These are phyloP conservation scores for Diachasma alloeum DNA, from an alignment of 1,140 invertebrate species.

Conservation along the genomic window DNA sequence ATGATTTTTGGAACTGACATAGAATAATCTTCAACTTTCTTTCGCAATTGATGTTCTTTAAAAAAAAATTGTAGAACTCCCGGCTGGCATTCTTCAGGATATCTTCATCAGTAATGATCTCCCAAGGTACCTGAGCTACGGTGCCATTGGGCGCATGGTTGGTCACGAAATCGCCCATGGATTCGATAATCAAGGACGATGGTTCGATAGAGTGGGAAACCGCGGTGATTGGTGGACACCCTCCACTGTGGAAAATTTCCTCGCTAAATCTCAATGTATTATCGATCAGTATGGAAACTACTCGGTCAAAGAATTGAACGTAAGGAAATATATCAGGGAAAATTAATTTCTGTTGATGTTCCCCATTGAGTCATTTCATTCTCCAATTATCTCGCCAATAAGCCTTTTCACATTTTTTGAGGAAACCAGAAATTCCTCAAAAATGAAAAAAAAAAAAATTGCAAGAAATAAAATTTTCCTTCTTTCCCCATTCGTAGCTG, in stretches of 20 bases:
- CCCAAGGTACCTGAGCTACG: constrained; percentile 91
- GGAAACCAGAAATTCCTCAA: no score
- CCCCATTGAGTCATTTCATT: no score
- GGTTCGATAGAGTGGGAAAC: constrained; percentile 91
- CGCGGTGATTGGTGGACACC: constrained; percentile 85
- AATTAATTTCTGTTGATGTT: no score
- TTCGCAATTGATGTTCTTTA: background rate
- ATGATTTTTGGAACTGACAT: no score
- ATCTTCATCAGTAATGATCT: constrained; percentile 84
- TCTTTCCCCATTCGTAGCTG: constrained; percentile 66
- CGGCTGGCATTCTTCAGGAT: constrained; percentile 90
- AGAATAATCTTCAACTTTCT: background rate
- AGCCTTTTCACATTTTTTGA: no score
- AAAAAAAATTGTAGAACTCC: constrained; percentile 65
- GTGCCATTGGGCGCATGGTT: constrained; percentile 91
- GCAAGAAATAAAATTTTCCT: no score
- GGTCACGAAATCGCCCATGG: constrained; percentile 95
- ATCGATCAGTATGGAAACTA: constrained; percentile 90
- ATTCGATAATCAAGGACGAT: constrained; percentile 89
- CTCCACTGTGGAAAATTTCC: constrained; percentile 76
- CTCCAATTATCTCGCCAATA: no score
- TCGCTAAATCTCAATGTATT: constrained; percentile 82
- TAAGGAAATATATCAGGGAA: constrained; percentile 51
- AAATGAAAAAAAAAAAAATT: no score
- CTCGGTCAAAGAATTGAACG: constrained; percentile 75